Evolutionary conservation across 2,797 vertebrate species (phyloP), one percentile per base, ranked within the genome.

Genomic region (Cirrhinus molitorella): DNA sequence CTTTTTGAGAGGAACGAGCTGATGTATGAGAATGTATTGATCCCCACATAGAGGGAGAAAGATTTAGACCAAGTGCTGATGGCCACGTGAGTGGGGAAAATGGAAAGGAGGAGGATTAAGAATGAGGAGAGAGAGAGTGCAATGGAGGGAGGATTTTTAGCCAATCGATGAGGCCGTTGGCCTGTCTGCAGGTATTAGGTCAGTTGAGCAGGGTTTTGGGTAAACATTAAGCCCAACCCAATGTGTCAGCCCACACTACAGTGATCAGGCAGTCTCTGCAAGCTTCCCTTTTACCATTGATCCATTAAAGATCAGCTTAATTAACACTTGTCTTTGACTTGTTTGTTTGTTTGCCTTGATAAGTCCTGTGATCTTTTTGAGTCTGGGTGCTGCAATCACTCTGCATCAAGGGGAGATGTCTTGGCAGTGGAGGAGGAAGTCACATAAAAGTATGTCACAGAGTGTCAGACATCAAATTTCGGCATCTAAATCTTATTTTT

Each of bases 251-350:
- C 66, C 67, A 80, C 72, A 63, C 51, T 61, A 70, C 66, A 75
- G 63, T 19, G 55, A 68, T 37, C 66, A 17, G 73, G 21, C 76
- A 86, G 49, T 73, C 70, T 68, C 76, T 40, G 7, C 23, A 40
- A 76, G 77, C 23, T n/a, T 45, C 90, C 89, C 91, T 86, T 77
- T 86, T 88, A 86, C 85, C 91, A 94, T 92, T 92, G 92, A 94
- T 92, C 91, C 89, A 87, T 87, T 92, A 91, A 93, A 92, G 92
- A 94, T 93, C 91, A 89, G 89, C 90, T 92, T 93, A 92, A 93
- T 93, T 93, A 93, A 91, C 90, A 87, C 89, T 89, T 87, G 88
- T 93, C 90, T 90, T 89, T 89, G 90, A 90, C 53, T 73, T 92
- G 88, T 92, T 92, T 92, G 91, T 93, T 92, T 93, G 90, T 92